Evolutionary conservation across 2,113 vertebrate species (phyloP).

Genomic region (Collichthys lucidus): DNA sequence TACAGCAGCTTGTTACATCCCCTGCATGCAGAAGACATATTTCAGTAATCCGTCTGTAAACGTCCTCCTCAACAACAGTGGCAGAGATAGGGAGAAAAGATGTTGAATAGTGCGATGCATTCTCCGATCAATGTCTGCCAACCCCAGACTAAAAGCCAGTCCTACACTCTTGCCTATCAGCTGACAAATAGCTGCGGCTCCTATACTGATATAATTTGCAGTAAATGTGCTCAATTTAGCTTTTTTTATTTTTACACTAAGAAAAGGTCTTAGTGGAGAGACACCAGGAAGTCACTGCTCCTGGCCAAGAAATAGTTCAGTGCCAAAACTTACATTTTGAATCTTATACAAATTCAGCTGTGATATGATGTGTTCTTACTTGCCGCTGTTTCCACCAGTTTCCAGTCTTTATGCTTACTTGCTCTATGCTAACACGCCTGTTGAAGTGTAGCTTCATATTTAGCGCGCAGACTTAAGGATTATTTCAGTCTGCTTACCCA

Average conservation of each 20-base stretch:
- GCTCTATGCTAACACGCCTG: background rate
- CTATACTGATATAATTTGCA: background rate
- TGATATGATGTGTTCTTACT: no score
- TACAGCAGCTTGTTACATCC: background rate
- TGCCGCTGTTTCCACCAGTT: background rate
- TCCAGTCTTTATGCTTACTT: conserved; percentile 8
- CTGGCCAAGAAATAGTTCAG: no score
- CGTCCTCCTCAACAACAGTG: conserved; percentile 1
- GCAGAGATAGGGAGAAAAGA: background rate
- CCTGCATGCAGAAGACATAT: conserved; percentile 7
- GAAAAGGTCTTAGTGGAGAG: background rate
- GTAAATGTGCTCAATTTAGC: background rate
- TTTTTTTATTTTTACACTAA: background rate
- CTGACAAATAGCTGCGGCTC: background rate
- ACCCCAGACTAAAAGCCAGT: background rate
- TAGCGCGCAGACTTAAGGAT: background rate
- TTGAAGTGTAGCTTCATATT: background rate
- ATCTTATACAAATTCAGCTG: background rate
- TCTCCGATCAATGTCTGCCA: background rate
- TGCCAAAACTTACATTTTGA: background rate
- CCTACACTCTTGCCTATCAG: background rate
- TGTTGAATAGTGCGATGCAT: conserved; percentile 1
- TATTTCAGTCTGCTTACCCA: background rate
- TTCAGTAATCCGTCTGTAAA: conserved; percentile 31
- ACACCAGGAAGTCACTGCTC: background rate